Base-by-base conservation (phyloP, 2,797 vertebrate genomes). In the Microtus obscurus region DNA sequence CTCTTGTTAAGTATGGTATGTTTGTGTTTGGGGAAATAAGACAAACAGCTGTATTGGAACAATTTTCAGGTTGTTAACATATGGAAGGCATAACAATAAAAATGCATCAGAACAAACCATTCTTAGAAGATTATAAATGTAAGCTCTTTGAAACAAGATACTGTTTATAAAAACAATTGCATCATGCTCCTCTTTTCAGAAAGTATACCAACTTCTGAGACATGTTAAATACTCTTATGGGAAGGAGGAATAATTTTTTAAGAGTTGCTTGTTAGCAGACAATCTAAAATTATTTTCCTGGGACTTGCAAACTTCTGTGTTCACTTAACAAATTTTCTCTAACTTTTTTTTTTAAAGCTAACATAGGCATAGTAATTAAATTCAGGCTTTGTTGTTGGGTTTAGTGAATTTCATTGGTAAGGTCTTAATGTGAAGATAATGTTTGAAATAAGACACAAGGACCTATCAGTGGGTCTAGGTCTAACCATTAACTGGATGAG, bases 21-120 rank as follows among this genome's bases (percentile, higher is more conserved):
- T 80, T 87, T n/a, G 81, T 89, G 37, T 76, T 86, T 79, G 89
- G 89, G 1, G 86, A 71, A 86, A 45, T 76, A 63, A 74, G 53
- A 65, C 27, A 37, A 65, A 61, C 43, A 94, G 90, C 31, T 53
- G 53, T 19, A 85, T 23, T 89, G 40, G 31, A 87, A 12, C 31
- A 3, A 81, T 95, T 86, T 95, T 83, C 10, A 92, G 23, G 2
- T 82, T 91, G 34, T 63, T 91, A 88, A 86, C 34, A 92, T 65
- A 94, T 81, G 61, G n/a, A 89, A 93, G 3, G 1, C n/a, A 2
- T 53, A 89, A 88, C 2, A 76, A 90, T 45, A 89, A 82, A 87
- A 95, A 67, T 85, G 2, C 61, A 4, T 67, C 21, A 91, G 21
- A 90, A 63, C 53, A 71, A 86, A 74, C 19, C 13, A 59, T 69